A percentile compares a stretch with the other conserved stretches of the same genome.
phyloP scores from a whole-genome alignment of 2,113 vertebrate species.

The Trematomus loennbergii region DNA sequence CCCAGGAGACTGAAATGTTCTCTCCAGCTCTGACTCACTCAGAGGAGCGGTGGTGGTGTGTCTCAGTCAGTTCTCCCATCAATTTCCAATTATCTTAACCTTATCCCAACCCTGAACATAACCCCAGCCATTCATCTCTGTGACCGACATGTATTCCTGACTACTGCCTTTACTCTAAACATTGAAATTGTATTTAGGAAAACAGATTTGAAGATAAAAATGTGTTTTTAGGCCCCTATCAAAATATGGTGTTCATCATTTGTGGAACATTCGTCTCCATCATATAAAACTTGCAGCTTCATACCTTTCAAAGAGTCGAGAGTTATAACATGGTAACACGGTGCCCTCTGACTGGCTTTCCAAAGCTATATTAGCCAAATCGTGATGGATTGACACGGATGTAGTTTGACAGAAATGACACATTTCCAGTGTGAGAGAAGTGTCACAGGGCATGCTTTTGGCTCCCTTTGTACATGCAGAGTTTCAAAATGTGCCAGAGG shows the following conservation, averaged over 20 bases:
- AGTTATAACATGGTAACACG: not conserved
- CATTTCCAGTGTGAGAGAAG: not conserved
- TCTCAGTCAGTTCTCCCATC: not conserved
- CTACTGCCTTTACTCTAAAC: not conserved
- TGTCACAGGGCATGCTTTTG: not conserved
- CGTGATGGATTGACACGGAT: constrained; percentile 8
- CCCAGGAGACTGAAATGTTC: not conserved
- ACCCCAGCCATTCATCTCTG: not conserved
- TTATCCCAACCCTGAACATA: not conserved
- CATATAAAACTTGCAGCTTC: no score
- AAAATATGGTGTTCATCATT: not conserved
- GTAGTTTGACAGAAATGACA: constrained; percentile 3
- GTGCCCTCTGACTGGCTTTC: not conserved
- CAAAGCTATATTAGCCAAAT: not conserved
- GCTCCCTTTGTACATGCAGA: constrained; percentile 14
- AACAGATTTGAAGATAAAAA: not conserved
- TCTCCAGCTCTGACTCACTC: constrained; percentile 3
- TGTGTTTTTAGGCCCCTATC: no score
- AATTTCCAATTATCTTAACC: not conserved
- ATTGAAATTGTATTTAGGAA: not conserved
- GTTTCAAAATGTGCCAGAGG: constrained; percentile 14
- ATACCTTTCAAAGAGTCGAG: not conserved
- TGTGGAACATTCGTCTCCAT: not conserved
- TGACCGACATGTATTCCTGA: not conserved
- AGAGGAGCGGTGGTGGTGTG: not conserved